phyloP scores from a whole-genome alignment of 2,113 vertebrate species.

The Nibea coibor region DNA sequence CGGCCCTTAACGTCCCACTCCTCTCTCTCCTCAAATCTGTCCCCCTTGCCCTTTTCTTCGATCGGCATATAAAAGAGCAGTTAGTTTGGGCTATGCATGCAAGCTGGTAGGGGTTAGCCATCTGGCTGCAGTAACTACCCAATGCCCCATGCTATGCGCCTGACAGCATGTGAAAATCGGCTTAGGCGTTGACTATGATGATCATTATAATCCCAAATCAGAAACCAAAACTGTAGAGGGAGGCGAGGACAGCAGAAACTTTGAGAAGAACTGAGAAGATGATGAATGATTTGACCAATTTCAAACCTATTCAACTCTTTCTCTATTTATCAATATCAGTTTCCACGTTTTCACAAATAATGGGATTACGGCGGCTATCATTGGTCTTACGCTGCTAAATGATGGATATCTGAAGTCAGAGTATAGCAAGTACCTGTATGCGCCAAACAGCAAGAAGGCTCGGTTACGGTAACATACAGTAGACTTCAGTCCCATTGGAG shows the following conservation, averaged over 20 bases:
- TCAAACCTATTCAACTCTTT: not conserved
- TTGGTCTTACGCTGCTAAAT: constrained; percentile 10
- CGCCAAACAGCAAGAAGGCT: constrained; percentile 15
- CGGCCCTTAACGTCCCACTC: constrained; percentile 84
- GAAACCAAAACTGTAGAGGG: not conserved
- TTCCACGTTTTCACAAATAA: constrained; percentile 21
- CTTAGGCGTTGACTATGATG: constrained; percentile 69
- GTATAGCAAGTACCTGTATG: not conserved
- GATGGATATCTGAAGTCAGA: not conserved
- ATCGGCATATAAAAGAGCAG: constrained; percentile 75
- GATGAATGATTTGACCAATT: constrained; percentile 24
- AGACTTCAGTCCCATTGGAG: constrained; percentile 5
- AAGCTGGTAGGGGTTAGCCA: constrained; percentile 87
- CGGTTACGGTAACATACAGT: not conserved
- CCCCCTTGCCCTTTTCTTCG: constrained; percentile 77
- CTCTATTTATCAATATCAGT: constrained; percentile 3
- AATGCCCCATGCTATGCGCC: constrained; percentile 72
- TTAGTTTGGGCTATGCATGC: constrained; percentile 82
- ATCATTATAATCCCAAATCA: constrained; percentile 55
- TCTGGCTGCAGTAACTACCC: constrained; percentile 70
- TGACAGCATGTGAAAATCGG: constrained; percentile 78
- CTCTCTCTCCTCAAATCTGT: constrained; percentile 79
- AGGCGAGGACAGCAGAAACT: constrained; percentile 9
- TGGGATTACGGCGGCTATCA: constrained; percentile 6
- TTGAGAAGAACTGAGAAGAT: constrained; percentile 10